These are phyloP conservation scores for Nothobranchius furzeri DNA, from an alignment of 2,113 vertebrate genomes.

Conservation along the genomic window DNA sequence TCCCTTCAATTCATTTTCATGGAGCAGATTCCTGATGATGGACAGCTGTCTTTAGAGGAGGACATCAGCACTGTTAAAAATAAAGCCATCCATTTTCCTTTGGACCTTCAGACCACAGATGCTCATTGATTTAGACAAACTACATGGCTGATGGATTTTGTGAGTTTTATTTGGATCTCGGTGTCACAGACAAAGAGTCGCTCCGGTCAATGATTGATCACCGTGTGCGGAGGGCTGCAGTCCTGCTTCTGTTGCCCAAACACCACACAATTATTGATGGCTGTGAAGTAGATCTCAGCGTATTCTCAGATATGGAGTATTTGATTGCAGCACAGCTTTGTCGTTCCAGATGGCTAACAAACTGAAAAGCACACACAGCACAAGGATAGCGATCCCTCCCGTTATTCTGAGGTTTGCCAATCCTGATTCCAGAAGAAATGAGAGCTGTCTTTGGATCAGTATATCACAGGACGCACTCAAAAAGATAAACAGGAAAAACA, in stretches of 20 bases:
- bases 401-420: too few relatives aligned
- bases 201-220: constrained; percentile 51
- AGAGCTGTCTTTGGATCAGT: constrained; percentile 46
- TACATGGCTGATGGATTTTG: constrained; percentile 40
- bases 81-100: constrained; percentile 9
- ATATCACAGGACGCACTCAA: constrained; percentile 37
- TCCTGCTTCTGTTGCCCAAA: constrained; percentile 42
- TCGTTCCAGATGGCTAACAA: constrained; percentile 44
- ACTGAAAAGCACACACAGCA: constrained; percentile 49
- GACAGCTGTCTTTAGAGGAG: constrained; percentile 22
- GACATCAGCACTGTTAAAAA: constrained; percentile 14
- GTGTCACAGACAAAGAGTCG: constrained; percentile 43
- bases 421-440: constrained; percentile 67
- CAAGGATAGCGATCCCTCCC: constrained; percentile 38
- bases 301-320: constrained; percentile 49
- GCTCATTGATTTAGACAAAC: constrained; percentile 46
- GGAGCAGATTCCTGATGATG: constrained; percentile 14
- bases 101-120: constrained; percentile 14
- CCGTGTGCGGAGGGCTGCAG: constrained; percentile 9
- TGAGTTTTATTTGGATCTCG: constrained; percentile 47
- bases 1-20: constrained; percentile 8
- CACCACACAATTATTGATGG: constrained; percentile 46
- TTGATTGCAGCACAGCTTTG: constrained; percentile 52
- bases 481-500: constrained; percentile 44
- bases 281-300: constrained; percentile 53